A percentile compares a stretch with the other conserved stretches of the same genome.
Conservation (phyloP, 2,113 vertebrate species). For the Perca fluviatilis region DNA sequence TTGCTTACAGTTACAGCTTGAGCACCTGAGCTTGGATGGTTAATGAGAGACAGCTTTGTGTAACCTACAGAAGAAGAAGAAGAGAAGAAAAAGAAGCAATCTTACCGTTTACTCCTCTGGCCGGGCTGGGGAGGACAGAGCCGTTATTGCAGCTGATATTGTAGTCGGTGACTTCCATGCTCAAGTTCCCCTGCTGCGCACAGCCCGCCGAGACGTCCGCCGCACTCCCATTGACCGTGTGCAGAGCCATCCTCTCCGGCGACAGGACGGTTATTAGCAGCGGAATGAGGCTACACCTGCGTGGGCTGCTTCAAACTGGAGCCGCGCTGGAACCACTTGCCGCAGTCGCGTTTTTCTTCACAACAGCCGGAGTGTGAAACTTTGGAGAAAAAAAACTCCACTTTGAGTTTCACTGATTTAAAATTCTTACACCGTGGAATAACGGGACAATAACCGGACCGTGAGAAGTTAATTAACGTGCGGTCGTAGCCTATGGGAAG, state of each 20-base stretch:
- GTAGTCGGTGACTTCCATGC: conserved; percentile 48
- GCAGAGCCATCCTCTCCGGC: conserved; percentile 54
- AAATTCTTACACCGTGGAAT: background rate
- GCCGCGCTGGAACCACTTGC: conserved; percentile 15
- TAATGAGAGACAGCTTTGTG: background rate
- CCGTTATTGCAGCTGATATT: conserved; percentile 59
- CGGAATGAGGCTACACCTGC: background rate
- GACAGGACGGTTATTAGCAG: too few species aligned
- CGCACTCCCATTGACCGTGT: conserved; percentile 48
- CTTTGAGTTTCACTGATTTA: background rate
- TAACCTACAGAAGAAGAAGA: background rate
- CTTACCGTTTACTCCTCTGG: conserved; percentile 54
- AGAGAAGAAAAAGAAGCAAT: too few species aligned
- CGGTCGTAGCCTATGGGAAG: background rate
- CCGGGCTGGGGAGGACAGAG: conserved; percentile 30
- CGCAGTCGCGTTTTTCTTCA: conserved; percentile 26
- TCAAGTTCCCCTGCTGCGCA: conserved; percentile 60
- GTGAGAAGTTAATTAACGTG: background rate
- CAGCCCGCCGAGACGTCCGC: conserved; percentile 32
- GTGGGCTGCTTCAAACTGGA: background rate
- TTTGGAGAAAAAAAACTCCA: background rate
- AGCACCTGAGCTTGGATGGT: conserved; percentile 3
- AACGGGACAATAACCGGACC: background rate
- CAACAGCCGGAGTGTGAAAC: conserved; percentile 24
- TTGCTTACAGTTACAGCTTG: background rate